A percentile compares a stretch with the other conserved stretches of the same genome.
Evolutionary conservation across 2,113 vertebrate species (phyloP).

Genomic region (Tachuris rubrigastra): DNA sequence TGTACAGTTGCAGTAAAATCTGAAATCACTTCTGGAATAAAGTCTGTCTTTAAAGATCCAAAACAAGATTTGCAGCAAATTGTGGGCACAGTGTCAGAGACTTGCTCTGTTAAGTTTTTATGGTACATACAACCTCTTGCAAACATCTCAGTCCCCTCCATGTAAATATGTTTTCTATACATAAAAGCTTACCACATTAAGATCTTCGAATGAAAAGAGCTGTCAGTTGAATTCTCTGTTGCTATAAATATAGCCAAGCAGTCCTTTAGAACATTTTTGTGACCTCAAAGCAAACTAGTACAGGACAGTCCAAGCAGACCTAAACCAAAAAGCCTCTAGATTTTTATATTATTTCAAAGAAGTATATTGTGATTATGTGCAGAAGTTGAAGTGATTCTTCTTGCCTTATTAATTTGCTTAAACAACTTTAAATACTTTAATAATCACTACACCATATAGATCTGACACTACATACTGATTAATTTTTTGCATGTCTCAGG

Average conservation of each 20-base stretch:
- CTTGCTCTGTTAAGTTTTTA: background rate
- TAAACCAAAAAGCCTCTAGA: background rate
- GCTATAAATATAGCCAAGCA: background rate
- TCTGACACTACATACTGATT: background rate
- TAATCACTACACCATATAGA: background rate
- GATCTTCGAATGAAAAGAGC: background rate
- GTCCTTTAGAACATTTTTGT: background rate
- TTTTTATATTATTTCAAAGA: background rate
- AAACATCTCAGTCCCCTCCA: background rate
- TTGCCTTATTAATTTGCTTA: background rate
- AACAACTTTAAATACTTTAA: background rate
- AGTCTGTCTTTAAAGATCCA: background rate
- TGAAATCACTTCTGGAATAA: background rate
- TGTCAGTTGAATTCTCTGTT: conserved; percentile 6
- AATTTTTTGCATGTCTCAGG: background rate
- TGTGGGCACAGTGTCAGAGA: background rate
- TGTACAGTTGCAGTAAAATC: background rate
- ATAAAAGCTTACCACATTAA: background rate
- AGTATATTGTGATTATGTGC: background rate
- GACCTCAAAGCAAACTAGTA: background rate
- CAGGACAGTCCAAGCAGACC: background rate
- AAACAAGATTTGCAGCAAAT: background rate
- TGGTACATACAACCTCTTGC: background rate
- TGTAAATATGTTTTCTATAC: background rate
- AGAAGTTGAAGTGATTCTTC: background rate